Conservation (phyloP, 2,888 invertebrate species). For the Cephonodes hylas region DNA sequence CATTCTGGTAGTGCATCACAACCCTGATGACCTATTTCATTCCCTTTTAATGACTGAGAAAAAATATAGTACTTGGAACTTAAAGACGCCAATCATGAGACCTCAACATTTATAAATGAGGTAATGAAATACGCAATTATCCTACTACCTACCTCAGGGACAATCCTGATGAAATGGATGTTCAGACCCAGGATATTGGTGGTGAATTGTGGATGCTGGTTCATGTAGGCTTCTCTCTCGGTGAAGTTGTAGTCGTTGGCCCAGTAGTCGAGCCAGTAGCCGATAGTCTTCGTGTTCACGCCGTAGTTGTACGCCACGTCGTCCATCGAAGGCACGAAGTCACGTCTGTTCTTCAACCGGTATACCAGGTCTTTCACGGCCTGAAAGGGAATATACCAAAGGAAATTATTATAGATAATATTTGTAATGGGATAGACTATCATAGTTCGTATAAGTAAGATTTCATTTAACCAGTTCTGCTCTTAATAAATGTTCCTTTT, state of each 20-base stretch:
- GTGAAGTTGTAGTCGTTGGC: slow-evolving; percentile 7
- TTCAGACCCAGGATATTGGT: slow-evolving; percentile 9
- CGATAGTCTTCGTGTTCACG: background rate
- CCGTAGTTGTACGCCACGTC: background rate
- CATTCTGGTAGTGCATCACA: too few relatives aligned
- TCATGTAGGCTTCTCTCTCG: background rate
- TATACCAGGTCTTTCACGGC: slow-evolving; percentile 16
- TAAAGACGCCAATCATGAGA: too few relatives aligned
- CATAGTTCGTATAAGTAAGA: too few relatives aligned
- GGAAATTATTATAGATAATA: too few relatives aligned
- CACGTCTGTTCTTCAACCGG: background rate
- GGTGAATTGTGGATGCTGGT: slow-evolving; percentile 15
- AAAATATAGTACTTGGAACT: too few relatives aligned
- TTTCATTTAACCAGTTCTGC: too few relatives aligned
- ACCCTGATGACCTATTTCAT: too few relatives aligned
- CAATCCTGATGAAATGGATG: background rate
- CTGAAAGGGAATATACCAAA: too few relatives aligned
- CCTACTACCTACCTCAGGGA: slow-evolving; percentile 7
- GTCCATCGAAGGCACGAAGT: slow-evolving; percentile 11
- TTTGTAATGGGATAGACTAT: too few relatives aligned
- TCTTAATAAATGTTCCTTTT: background rate
- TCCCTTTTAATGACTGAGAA: too few relatives aligned
- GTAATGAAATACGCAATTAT: too few relatives aligned
- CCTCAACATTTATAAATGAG: too few relatives aligned
- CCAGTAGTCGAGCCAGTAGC: slow-evolving; percentile 11